Percentiles rank a stretch among this genome's conserved stretches.
Evolutionary conservation across 2,888 invertebrate species (phyloP).

Genomic region (Thereva nobilitata): DNA sequence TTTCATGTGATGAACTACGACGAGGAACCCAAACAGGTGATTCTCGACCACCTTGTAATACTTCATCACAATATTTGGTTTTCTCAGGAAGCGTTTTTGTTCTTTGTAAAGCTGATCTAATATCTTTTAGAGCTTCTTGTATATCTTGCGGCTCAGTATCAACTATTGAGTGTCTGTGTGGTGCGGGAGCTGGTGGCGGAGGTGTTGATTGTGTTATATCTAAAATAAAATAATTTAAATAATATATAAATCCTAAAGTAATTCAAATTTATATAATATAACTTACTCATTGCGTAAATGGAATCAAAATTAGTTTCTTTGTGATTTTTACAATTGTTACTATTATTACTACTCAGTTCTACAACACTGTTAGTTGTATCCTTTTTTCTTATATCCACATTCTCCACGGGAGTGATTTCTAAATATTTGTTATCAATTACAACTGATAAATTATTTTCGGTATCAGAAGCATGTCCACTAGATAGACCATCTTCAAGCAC

Average conservation of each 20-base stretch:
- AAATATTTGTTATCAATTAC: constrained; percentile 47
- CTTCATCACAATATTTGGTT: constrained; percentile 52
- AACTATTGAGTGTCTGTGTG: constrained; percentile 59
- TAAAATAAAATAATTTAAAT: constrained; percentile 31
- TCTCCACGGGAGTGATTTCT: constrained; percentile 42
- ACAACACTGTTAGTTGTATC: constrained; percentile 32
- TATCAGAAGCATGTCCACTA: constrained; percentile 91
- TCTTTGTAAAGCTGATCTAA: constrained; percentile 73
- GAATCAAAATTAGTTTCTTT: constrained; percentile 48
- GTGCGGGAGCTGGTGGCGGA: constrained; percentile 71
- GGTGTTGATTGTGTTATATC: constrained; percentile 60
- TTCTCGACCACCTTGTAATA: constrained; percentile 52
- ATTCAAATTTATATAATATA: neutral
- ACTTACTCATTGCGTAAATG: constrained; percentile 51
- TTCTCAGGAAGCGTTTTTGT: constrained; percentile 57
- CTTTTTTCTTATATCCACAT: constrained; percentile 35
- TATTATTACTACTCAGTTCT: constrained; percentile 39
- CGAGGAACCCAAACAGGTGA: constrained; percentile 58
- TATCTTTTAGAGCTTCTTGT: constrained; percentile 77
- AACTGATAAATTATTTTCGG: constrained; percentile 71
- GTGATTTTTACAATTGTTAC: constrained; percentile 33
- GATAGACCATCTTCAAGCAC: constrained; percentile 92
- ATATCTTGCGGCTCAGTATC: constrained; percentile 61
- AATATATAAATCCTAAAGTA: constrained; percentile 3
- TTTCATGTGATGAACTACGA: constrained; percentile 42